Conservation (phyloP, 2,113 vertebrate genomes). For the Pomatostomus ruficeps region DNA sequence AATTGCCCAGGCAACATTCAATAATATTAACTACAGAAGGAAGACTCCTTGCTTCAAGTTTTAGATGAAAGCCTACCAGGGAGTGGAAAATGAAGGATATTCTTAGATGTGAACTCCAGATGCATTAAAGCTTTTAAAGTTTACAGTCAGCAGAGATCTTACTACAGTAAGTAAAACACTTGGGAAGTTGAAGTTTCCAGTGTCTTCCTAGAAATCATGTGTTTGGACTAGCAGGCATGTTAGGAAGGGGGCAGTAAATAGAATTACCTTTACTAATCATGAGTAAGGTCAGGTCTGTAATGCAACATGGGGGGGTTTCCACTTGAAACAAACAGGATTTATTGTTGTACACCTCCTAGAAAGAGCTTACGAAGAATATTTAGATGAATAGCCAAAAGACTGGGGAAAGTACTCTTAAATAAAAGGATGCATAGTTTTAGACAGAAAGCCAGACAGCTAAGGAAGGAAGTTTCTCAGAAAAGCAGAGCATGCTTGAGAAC, state of each 20-base stretch:
- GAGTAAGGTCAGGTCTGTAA: constrained; percentile 23
- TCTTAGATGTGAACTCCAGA: not conserved
- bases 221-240: not conserved
- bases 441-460: not conserved
- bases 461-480: not conserved
- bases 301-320: not conserved
- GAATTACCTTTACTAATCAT: constrained; percentile 41
- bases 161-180: not conserved
- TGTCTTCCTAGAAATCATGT: not conserved
- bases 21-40: not conserved
- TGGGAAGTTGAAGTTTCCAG: not conserved
- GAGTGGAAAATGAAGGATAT: not conserved
- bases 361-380: constrained; percentile 38
- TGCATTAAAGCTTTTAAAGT: not conserved
- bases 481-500: not conserved
- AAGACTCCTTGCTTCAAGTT: not conserved
- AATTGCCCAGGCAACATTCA: not conserved
- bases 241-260: not conserved
- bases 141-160: not conserved
- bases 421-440: not conserved
- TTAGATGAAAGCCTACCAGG: not conserved
- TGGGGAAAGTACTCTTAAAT: not conserved
- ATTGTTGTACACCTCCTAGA: constrained; percentile 19
- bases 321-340: constrained; percentile 29
- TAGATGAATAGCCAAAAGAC: not conserved